phyloP scores from a whole-genome alignment of 2,797 vertebrate genomes.

The Enteromius mattozi region DNA sequence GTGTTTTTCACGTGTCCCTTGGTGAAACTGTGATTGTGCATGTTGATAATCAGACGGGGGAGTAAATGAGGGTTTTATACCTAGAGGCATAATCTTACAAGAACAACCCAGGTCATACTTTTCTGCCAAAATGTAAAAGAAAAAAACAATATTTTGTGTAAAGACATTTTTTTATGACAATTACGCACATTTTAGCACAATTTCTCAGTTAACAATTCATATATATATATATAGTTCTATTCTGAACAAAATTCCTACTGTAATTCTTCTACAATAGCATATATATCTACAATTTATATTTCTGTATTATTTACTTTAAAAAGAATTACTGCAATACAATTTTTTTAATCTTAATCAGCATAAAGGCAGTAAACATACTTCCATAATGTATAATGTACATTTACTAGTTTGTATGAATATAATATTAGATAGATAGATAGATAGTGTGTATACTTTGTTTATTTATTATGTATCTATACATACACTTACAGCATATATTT shows the following conservation, averaged over 20 bases:
- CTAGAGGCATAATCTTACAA: not conserved
- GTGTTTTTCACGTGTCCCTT: not conserved
- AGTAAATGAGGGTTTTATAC: not conserved
- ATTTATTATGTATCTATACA: too few species aligned
- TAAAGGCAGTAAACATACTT: not conserved
- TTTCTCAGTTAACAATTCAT: too few species aligned
- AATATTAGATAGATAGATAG: not conserved
- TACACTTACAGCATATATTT: too few species aligned
- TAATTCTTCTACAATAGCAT: too few species aligned
- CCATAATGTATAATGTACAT: not conserved
- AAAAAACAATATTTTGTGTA: not conserved
- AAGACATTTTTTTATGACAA: not conserved
- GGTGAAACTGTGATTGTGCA: conserved; percentile 23
- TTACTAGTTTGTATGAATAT: too few species aligned
- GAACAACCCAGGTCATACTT: not conserved
- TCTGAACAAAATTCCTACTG: too few species aligned
- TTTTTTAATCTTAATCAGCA: not conserved
- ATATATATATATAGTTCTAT: too few species aligned
- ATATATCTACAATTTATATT: too few species aligned
- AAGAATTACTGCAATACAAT: not conserved
- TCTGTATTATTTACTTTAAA: not conserved
- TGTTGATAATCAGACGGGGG: conserved; percentile 4
- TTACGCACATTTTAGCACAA: too few species aligned
- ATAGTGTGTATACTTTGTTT: too few species aligned
- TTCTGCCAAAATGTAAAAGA: not conserved